Evolutionary conservation across 2,797 vertebrate genomes (phyloP).

Genomic region (Semaprochilodus insignis): DNA sequence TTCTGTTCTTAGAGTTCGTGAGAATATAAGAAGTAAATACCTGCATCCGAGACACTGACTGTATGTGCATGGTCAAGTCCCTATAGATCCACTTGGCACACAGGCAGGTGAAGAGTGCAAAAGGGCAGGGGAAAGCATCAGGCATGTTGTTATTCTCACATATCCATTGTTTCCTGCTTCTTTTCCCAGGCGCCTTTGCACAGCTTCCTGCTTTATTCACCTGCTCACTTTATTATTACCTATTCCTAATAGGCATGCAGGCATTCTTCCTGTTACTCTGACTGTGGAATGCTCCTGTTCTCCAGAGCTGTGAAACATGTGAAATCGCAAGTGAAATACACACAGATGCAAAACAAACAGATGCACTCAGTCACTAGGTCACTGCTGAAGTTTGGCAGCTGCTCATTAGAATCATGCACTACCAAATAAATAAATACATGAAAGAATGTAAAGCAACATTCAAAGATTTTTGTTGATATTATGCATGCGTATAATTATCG

Average conservation of each 20-base stretch:
- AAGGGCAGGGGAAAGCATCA: constrained; percentile 44
- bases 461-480: background rate
- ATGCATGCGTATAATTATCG: background rate
- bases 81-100: constrained; percentile 15
- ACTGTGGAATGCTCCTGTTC: constrained; percentile 1
- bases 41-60: background rate
- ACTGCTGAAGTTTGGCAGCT: too few species aligned
- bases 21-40: constrained; percentile 17
- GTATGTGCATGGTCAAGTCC: background rate
- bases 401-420: too few species aligned
- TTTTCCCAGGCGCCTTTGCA: constrained; percentile 34
- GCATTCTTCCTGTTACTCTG: background rate
- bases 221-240: constrained; percentile 7
- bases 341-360: background rate
- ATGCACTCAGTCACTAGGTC: background rate
- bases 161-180: constrained; percentile 37
- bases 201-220: constrained; percentile 43
- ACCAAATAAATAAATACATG: too few species aligned
- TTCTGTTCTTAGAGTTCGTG: background rate
- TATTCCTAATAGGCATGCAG: background rate
- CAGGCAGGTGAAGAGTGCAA: background rate
- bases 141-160: constrained; percentile 33
- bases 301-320: background rate
- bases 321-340: background rate
- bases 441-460: too few species aligned